These are phyloP conservation scores for Botia almorhae DNA, from an alignment of 2,797 vertebrate species.

Conservation along the genomic window DNA sequence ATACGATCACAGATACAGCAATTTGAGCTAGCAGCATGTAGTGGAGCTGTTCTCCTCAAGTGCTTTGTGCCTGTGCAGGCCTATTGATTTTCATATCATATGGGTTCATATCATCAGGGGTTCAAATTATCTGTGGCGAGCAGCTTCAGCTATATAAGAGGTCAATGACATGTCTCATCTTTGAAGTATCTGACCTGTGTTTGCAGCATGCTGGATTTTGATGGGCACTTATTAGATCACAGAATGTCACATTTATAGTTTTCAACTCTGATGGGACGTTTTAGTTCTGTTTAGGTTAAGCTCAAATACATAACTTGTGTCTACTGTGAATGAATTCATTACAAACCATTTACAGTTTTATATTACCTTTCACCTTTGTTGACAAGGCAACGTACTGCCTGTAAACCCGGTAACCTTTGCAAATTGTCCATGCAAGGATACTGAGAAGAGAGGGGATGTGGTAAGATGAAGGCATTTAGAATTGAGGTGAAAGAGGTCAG, in stretches of 20 bases:
- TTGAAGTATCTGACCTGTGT: slow-evolving; percentile 46
- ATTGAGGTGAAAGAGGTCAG: too few relatives aligned
- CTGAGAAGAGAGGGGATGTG: too few relatives aligned
- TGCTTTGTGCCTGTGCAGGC: slow-evolving; percentile 50
- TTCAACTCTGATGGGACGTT: slow-evolving; percentile 1
- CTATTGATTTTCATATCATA: slow-evolving; percentile 63
- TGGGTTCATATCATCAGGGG: slow-evolving; percentile 3
- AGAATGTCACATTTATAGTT: slow-evolving; percentile 32
- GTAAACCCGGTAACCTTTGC: neutral
- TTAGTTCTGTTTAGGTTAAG: neutral
- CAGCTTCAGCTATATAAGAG: slow-evolving; percentile 53
- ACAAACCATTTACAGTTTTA: neutral
- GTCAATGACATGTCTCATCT: slow-evolving; percentile 46
- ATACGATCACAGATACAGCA: slow-evolving; percentile 56
- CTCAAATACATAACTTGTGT: neutral
- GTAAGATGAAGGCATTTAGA: too few relatives aligned
- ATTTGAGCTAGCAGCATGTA: slow-evolving; percentile 51
- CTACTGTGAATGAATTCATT: neutral
- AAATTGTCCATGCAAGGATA: too few relatives aligned
- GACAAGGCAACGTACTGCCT: neutral
- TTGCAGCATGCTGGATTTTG: slow-evolving; percentile 26
- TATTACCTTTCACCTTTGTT: neutral
- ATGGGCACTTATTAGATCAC: slow-evolving; percentile 27
- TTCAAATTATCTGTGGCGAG: slow-evolving; percentile 53
- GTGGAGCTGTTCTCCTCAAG: slow-evolving; percentile 53